These are phyloP conservation scores for Polydrusus tereticollis DNA, from an alignment of 2,888 invertebrate species.

Conservation along the genomic window DNA sequence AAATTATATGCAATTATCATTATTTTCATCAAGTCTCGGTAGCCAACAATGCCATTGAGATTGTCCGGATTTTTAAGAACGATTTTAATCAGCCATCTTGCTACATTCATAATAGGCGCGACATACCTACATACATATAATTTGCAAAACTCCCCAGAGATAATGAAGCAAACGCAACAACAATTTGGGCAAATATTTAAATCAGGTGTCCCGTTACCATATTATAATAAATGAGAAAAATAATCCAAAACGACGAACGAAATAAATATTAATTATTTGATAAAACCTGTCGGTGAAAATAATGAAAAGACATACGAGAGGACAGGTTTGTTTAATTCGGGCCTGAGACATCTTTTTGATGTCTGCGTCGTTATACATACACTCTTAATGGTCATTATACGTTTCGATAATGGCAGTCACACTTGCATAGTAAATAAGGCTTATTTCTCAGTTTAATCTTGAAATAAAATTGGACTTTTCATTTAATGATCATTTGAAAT, in stretches of 20 bases:
- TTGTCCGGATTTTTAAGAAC: background rate
- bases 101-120: background rate
- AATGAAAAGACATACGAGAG: slow-evolving; percentile 39
- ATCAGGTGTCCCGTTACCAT: slow-evolving; percentile 31
- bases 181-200: slow-evolving; percentile 6
- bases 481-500: no score
- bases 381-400: slow-evolving; percentile 48
- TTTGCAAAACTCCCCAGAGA: background rate
- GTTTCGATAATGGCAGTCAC: slow-evolving; percentile 44
- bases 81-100: background rate
- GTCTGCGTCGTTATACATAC: slow-evolving; percentile 47
- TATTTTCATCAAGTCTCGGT: background rate
- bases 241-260: slow-evolving; percentile 23
- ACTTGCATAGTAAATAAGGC: slow-evolving; percentile 44
- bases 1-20: slow-evolving; percentile 1
- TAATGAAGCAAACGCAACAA: slow-evolving; percentile 5
- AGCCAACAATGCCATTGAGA: background rate
- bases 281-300: slow-evolving; percentile 40
- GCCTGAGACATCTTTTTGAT: slow-evolving; percentile 40
- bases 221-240: slow-evolving; percentile 41
- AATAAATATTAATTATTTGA: slow-evolving; percentile 44
- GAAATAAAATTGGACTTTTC: background rate
- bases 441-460: slow-evolving; percentile 44
- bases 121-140: background rate
- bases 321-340: slow-evolving; percentile 36